phyloP scores from a whole-genome alignment of 2,113 vertebrate species.

The Oreotrochilus melanogaster region DNA sequence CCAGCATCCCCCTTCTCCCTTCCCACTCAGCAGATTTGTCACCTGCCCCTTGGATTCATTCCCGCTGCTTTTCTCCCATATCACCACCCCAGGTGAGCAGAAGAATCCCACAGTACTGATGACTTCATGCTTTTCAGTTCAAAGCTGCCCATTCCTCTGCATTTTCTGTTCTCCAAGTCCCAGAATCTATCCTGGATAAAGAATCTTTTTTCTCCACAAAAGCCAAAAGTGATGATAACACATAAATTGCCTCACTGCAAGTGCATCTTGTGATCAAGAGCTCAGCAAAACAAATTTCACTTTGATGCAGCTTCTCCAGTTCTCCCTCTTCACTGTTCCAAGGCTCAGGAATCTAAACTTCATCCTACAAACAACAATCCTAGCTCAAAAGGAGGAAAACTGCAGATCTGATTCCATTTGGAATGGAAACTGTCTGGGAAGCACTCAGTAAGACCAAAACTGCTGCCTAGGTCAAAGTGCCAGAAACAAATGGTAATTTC shows the following conservation, averaged over 20 bases:
- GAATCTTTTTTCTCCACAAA: neutral
- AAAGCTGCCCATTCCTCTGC: neutral
- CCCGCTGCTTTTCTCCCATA: neutral
- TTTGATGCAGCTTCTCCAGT: neutral
- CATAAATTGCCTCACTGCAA: constrained; percentile 38
- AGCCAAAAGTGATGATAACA: constrained; percentile 13
- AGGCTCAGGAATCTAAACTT: neutral
- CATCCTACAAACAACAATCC: neutral
- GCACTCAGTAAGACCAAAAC: neutral
- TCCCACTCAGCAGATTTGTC: neutral
- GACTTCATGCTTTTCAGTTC: neutral
- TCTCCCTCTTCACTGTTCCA: neutral
- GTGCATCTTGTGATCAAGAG: neutral
- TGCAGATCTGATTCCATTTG: neutral
- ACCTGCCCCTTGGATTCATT: neutral
- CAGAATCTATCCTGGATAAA: neutral
- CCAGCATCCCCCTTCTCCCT: neutral
- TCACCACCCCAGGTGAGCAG: neutral
- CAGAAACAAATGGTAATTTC: neutral
- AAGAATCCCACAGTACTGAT: neutral
- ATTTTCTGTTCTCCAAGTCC: neutral
- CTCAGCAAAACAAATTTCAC: neutral
- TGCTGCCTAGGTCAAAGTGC: neutral
- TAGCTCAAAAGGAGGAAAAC: neutral
- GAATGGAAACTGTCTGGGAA: neutral